Percentiles rank a stretch among this genome's conserved stretches.
These are phyloP conservation scores for Furcula furcula DNA, from an alignment of 2,888 invertebrate genomes.

Conservation along the genomic window DNA sequence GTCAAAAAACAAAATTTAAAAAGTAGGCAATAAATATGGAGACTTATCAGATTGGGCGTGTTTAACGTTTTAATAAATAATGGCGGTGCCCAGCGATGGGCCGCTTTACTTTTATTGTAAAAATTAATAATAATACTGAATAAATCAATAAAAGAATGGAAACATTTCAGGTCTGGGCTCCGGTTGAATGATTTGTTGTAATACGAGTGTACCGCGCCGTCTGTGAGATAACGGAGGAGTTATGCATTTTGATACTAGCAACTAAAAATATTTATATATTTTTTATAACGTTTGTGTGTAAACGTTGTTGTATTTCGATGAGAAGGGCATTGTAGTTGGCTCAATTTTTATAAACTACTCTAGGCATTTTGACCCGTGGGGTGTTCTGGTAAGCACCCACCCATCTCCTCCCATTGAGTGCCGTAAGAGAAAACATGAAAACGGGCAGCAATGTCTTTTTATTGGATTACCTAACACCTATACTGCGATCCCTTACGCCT, in stretches of 20 bases:
- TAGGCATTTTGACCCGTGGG: too few relatives aligned
- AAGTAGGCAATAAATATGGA: conserved; percentile 55
- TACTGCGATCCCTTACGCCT: too few relatives aligned
- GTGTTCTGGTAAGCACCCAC: too few relatives aligned
- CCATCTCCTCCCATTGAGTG: too few relatives aligned
- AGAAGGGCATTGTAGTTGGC: too few relatives aligned
- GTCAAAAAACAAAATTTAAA: conserved; percentile 41
- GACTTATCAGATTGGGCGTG: conserved; percentile 71
- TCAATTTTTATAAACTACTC: too few relatives aligned
- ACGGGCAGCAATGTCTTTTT: too few relatives aligned
- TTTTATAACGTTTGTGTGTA: too few relatives aligned
- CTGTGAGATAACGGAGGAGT: conserved; percentile 35
- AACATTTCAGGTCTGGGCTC: conserved; percentile 64
- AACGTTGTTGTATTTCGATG: too few relatives aligned
- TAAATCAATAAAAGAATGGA: conserved; percentile 80
- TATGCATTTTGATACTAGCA: conserved; percentile 51
- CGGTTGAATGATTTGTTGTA: conserved; percentile 79
- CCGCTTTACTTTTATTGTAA: conserved; percentile 53
- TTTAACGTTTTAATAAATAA: conserved; percentile 71
- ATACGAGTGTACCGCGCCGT: conserved; percentile 67
- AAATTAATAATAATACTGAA: conserved; percentile 78
- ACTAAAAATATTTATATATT: too few relatives aligned
- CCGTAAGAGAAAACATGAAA: too few relatives aligned
- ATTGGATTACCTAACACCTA: too few relatives aligned
- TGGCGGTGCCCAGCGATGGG: conserved; percentile 39